Percentiles rank a stretch among this genome's conserved stretches.
These are phyloP conservation scores for Brachionus rotundiformis DNA, from an alignment of 1,140 invertebrate genomes.

Conservation along the genomic window DNA sequence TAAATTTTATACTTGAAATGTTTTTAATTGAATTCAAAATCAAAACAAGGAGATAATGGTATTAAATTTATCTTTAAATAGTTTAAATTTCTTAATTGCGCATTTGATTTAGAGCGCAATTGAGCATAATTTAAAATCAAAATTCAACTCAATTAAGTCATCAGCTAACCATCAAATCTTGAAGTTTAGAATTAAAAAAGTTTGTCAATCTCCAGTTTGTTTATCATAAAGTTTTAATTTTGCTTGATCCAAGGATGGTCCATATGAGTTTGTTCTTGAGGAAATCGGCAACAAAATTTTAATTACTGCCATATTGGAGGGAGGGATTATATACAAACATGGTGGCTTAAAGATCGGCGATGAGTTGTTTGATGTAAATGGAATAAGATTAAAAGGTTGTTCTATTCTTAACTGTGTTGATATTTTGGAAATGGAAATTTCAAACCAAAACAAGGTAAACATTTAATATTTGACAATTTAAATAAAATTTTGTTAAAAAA, in stretches of 20 bases:
- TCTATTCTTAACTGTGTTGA: background rate
- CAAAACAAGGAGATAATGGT: background rate
- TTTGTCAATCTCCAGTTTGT: background rate
- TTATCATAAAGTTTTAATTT: background rate
- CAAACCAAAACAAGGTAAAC: background rate
- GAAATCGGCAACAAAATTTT: background rate
- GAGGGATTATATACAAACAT: conserved; percentile 35
- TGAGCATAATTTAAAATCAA: background rate
- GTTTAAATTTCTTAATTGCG: background rate
- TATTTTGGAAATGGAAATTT: conserved; percentile 27
- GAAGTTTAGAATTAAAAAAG: background rate
- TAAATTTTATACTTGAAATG: background rate
- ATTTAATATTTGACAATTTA: background rate
- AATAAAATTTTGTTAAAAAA: background rate
- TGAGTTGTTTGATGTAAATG: conserved; percentile 42
- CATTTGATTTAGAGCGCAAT: background rate
- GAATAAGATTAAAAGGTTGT: background rate
- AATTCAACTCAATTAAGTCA: background rate
- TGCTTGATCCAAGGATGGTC: conserved; percentile 45
- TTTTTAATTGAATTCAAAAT: background rate
- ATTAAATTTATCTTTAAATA: background rate
- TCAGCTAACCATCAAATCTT: background rate
- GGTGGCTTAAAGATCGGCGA: background rate
- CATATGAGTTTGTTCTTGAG: conserved; percentile 41
- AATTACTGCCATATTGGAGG: conserved; percentile 33